A percentile compares a stretch with the other conserved stretches of the same genome.
Evolutionary conservation across 2,113 vertebrate species (phyloP).

Genomic region (Hippocampus mohnikei): DNA sequence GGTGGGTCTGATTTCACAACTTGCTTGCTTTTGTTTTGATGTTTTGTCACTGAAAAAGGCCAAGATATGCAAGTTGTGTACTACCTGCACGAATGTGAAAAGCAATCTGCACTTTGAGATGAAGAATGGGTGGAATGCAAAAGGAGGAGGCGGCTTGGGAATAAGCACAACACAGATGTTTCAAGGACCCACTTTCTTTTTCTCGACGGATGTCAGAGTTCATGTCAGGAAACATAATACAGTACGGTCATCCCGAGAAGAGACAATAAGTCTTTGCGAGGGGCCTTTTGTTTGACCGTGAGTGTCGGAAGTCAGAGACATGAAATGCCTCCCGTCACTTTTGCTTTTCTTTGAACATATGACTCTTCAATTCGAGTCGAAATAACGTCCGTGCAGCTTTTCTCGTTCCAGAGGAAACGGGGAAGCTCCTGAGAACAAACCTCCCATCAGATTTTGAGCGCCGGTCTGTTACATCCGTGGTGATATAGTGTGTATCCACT

Average conservation of each 20-base stretch:
- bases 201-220: conserved; percentile 51
- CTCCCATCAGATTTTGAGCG: neutral
- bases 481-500: conserved; percentile 7
- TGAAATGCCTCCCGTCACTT: conserved; percentile 10
- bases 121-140: conserved; percentile 64
- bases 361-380: conserved; percentile 23
- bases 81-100: conserved; percentile 49
- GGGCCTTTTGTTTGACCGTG: conserved; percentile 28
- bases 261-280: conserved; percentile 29
- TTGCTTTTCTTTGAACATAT: conserved; percentile 9
- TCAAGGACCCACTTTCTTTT: conserved; percentile 39
- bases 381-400: neutral
- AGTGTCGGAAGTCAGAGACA: conserved; percentile 39
- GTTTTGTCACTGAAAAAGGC: too few relatives aligned
- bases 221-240: conserved; percentile 52
- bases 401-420: conserved; percentile 37
- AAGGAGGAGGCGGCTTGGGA: conserved; percentile 46
- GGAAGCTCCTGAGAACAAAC: conserved; percentile 11
- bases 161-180: conserved; percentile 64
- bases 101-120: conserved; percentile 40
- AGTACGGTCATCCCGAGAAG: conserved; percentile 42
- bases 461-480: conserved; percentile 15
- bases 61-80: neutral
- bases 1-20: too few relatives aligned
- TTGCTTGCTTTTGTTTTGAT: too few relatives aligned